A percentile compares a stretch with the other conserved stretches of the same genome.
Evolutionary conservation across 2,113 vertebrate species (phyloP).

Genomic region (Microtus montanus): DNA sequence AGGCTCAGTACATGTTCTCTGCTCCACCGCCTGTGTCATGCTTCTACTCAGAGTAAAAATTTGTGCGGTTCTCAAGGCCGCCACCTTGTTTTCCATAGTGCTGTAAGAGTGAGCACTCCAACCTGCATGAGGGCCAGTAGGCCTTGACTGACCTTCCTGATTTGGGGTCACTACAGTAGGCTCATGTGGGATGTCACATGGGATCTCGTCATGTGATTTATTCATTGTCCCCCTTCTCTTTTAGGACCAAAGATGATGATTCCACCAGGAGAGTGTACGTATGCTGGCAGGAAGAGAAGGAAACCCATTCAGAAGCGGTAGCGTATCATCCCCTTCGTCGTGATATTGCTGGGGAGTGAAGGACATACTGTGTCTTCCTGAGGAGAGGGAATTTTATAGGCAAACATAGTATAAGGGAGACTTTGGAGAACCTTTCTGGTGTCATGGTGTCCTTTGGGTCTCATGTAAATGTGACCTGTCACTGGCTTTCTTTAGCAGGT

Average conservation of each 20-base stretch:
- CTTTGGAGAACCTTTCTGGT: background rate
- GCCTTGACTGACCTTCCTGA: background rate
- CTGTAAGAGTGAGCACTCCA: background rate
- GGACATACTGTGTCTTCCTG: background rate
- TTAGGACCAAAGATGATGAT: constrained; percentile 91
- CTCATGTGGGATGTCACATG: too few species aligned
- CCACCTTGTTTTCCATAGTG: background rate
- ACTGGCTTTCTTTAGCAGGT: background rate
- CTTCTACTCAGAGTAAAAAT: background rate
- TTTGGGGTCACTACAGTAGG: background rate
- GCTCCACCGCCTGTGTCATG: too few species aligned
- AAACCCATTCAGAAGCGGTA: constrained; percentile 98
- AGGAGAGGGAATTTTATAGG: background rate
- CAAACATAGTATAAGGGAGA: background rate
- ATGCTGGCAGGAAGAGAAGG: constrained; percentile 95
- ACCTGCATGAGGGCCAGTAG: background rate
- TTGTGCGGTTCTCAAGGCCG: background rate
- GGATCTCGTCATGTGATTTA: background rate
- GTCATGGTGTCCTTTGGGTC: background rate
- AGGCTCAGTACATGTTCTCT: background rate
- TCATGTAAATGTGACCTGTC: background rate
- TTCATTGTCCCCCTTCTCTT: constrained; percentile 74
- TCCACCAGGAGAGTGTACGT: constrained; percentile 95
- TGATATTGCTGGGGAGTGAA: background rate
- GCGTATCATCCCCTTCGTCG: constrained; percentile 80